Evolutionary conservation across 2,888 invertebrate genomes (phyloP).

Genomic region (Caradrina kadenii): DNA sequence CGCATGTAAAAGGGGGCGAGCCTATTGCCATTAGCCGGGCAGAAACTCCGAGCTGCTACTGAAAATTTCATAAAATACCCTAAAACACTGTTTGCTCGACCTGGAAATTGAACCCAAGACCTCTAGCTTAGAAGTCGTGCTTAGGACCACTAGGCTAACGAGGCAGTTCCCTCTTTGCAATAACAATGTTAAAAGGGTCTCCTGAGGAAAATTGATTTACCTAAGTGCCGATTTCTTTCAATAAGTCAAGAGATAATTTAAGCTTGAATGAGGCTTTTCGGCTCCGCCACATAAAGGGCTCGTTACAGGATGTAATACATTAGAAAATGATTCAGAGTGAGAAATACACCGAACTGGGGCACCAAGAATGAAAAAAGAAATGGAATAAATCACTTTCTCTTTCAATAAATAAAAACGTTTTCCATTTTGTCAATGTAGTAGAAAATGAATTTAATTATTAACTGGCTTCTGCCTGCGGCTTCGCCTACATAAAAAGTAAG

Average conservation of each 20-base stretch:
- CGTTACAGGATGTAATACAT: slow-evolving; percentile 42
- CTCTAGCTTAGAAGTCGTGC: too few species aligned
- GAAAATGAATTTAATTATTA: background rate
- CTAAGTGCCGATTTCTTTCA: slow-evolving; percentile 49
- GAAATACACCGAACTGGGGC: slow-evolving; percentile 5
- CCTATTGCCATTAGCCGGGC: too few species aligned
- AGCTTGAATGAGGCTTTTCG: slow-evolving; percentile 29
- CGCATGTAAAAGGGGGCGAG: too few species aligned
- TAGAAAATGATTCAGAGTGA: slow-evolving; percentile 23
- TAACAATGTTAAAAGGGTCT: slow-evolving; percentile 22
- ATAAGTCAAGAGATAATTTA: slow-evolving; percentile 38
- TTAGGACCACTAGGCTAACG: too few species aligned
- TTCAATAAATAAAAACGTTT: background rate
- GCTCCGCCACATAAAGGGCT: slow-evolving; percentile 26
- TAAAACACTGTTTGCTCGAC: too few species aligned
- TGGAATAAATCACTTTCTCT: slow-evolving; percentile 4
- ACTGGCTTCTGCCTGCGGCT: too few species aligned
- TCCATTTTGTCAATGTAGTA: background rate
- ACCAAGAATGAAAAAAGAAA: slow-evolving; percentile 13
- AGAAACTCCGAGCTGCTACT: too few species aligned
- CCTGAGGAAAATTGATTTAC: slow-evolving; percentile 39
- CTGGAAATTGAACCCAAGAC: too few species aligned
- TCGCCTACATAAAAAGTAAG: too few species aligned
- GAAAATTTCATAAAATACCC: too few species aligned
- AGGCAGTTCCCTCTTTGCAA: too few species aligned